phyloP scores from a whole-genome alignment of 2,797 vertebrate genomes.

The Moxostoma hubbsi region DNA sequence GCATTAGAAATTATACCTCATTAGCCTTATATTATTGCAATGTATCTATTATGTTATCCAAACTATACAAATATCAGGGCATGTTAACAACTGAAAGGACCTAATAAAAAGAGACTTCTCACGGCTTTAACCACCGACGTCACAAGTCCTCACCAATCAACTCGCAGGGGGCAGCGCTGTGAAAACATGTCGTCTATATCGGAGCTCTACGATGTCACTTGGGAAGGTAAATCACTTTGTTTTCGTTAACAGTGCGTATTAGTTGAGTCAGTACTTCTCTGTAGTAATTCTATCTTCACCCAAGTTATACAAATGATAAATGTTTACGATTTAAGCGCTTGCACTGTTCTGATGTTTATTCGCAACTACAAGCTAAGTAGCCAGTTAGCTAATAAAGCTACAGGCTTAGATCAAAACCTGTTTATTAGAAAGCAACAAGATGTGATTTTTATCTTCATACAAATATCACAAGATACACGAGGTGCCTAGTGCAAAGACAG shows the following conservation, averaged over 20 bases:
- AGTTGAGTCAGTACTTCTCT: background rate
- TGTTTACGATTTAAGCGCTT: background rate
- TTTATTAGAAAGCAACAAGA: background rate
- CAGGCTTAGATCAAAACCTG: background rate
- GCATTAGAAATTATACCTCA: no score
- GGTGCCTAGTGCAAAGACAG: background rate
- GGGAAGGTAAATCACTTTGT: slow-evolving; percentile 88
- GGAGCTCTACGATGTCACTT: slow-evolving; percentile 94
- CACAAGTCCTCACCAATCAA: slow-evolving; percentile 43
- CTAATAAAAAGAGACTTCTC: background rate
- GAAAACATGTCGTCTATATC: slow-evolving; percentile 95
- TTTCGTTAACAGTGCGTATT: slow-evolving; percentile 7
- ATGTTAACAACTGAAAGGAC: no score
- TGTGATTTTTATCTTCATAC: background rate
- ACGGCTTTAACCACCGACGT: background rate
- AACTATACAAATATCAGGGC: no score
- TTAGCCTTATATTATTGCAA: no score
- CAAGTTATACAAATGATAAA: background rate
- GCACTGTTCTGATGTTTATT: background rate
- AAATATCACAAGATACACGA: background rate
- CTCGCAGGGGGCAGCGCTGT: slow-evolving; percentile 1
- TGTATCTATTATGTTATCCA: no score
- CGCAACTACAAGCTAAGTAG: slow-evolving; percentile 10
- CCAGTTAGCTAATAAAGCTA: slow-evolving; percentile 26
- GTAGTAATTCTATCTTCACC: background rate